These are phyloP conservation scores for Scaptomyza graminum DNA, from an alignment of 1,140 invertebrate genomes.

Conservation along the genomic window DNA sequence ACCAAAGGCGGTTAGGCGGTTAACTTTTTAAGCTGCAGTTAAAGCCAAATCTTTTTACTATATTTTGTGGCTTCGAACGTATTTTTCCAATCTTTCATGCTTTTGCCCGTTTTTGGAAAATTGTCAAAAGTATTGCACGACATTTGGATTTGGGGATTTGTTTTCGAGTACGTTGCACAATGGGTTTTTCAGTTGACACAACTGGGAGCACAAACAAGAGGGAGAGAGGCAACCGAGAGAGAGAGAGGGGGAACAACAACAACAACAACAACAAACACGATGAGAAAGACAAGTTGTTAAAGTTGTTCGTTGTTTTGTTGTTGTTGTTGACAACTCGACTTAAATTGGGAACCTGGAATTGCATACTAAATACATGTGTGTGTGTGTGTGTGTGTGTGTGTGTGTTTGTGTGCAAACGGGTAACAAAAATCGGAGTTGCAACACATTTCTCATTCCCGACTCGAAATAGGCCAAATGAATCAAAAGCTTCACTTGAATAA, in stretches of 20 bases:
- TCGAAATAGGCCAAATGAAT: conserved; percentile 2
- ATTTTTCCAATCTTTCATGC: conserved; percentile 70
- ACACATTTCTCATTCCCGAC: conserved; percentile 40
- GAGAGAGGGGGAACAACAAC: conserved; percentile 4
- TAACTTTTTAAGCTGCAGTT: conserved; percentile 23
- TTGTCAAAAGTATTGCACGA: conserved; percentile 69
- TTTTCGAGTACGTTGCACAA: conserved; percentile 63
- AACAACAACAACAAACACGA: neutral
- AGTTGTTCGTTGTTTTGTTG: conserved; percentile 27
- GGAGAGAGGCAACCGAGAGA: neutral
- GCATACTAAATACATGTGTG: neutral
- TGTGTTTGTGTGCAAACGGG: conserved; percentile 36
- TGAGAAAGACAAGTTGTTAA: conserved; percentile 33
- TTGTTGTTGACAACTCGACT: conserved; percentile 37
- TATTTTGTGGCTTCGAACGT: conserved; percentile 10
- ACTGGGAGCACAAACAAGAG: neutral
- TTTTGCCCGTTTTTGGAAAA: conserved; percentile 65
- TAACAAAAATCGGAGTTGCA: conserved; percentile 28
- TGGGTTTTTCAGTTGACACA: neutral
- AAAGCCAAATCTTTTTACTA: conserved; percentile 12
- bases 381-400: conserved; percentile 24
- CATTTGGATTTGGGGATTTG: conserved; percentile 47
- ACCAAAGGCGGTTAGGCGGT: conserved; percentile 40
- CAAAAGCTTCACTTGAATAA: neutral
- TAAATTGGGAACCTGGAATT: conserved; percentile 23